Percentiles rank a stretch among this genome's conserved stretches.
Conservation (phyloP, 1,140 invertebrate species). For the Trichonephila clavata region DNA sequence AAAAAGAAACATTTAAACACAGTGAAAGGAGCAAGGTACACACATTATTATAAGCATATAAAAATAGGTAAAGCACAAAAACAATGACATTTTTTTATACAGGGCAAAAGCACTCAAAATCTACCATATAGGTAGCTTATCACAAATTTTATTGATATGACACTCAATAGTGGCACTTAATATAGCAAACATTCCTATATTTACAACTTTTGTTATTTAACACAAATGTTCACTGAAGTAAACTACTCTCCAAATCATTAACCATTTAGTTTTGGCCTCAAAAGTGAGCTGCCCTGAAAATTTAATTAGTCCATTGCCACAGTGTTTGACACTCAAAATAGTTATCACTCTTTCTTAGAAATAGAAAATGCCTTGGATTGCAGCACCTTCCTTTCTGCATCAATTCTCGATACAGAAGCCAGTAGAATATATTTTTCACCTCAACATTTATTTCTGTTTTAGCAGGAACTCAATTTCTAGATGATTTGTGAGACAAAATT, state of each 20-base stretch:
- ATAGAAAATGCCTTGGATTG: neutral
- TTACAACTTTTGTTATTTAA: neutral
- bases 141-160: slow-evolving; percentile 69
- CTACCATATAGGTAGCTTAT: slow-evolving; percentile 59
- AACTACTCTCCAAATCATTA: slow-evolving; percentile 5
- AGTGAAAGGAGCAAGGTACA: neutral
- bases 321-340: slow-evolving; percentile 24
- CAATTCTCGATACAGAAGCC: neutral
- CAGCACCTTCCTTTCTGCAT: neutral
- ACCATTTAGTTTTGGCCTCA: slow-evolving; percentile 16
- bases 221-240: neutral
- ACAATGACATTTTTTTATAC: slow-evolving; percentile 19
- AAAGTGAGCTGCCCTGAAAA: slow-evolving; percentile 39
- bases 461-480: slow-evolving; percentile 47
- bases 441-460: neutral
- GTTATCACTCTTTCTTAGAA: neutral
- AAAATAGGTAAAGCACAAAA: slow-evolving; percentile 15
- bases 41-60: slow-evolving; percentile 9
- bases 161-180: slow-evolving; percentile 69
- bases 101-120: slow-evolving; percentile 67
- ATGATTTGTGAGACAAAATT: slow-evolving; percentile 40
- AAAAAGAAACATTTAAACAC: neutral
- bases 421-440: neutral
- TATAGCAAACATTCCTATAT: slow-evolving; percentile 36
- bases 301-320: neutral